Conservation (phyloP, 2,797 vertebrate species). For the Pangasius krempfi region DNA sequence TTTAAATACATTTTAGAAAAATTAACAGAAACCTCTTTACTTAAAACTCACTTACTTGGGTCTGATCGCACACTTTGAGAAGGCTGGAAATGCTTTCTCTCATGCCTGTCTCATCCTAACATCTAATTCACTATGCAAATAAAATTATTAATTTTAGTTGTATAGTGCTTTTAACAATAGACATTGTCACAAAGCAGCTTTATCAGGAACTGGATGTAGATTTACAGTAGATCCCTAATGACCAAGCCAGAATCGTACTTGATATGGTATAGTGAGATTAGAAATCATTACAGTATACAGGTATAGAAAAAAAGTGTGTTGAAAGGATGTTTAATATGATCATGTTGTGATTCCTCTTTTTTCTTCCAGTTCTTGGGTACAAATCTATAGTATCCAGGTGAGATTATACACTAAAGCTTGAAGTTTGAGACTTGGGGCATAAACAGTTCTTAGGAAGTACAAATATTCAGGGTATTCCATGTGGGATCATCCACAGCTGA, state of each 20-base stretch:
- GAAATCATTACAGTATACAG: not conserved
- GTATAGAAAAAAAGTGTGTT: not conserved
- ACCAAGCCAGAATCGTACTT: not conserved
- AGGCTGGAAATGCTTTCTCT: not conserved
- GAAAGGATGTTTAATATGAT: not conserved
- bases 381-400: not conserved
- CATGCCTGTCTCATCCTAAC: not conserved
- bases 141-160: not conserved
- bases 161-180: not conserved
- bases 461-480: not conserved
- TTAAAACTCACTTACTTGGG: not conserved
- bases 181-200: not conserved
- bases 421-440: not conserved
- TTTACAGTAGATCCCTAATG: not conserved
- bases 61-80: not conserved
- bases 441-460: not conserved
- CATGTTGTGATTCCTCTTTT: not conserved
- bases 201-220: not conserved
- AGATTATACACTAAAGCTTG: not conserved
- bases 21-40: not conserved
- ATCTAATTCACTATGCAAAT: not conserved
- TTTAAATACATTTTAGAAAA: not conserved
- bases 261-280: not conserved
- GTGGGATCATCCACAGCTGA: not conserved
- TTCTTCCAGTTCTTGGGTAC: no score